Percentiles rank a stretch among this genome's conserved stretches.
Evolutionary conservation across 2,888 invertebrate genomes (phyloP).

Genomic region (Neocrepidodera transversa): DNA sequence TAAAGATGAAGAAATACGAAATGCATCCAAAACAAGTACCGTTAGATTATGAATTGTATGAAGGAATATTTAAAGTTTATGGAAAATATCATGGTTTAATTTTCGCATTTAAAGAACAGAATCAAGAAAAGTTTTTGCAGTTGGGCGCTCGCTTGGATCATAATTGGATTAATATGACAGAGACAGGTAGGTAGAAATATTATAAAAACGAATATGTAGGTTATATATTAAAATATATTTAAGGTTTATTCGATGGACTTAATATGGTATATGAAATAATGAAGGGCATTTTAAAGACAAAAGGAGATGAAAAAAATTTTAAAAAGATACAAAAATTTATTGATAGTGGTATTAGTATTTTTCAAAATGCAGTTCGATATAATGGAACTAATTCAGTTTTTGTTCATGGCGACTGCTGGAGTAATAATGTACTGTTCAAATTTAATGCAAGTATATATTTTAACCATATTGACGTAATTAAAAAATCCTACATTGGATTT

Average conservation of each 20-base stretch:
- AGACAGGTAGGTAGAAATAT: too few relatives aligned
- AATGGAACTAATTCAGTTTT: slow-evolving; percentile 37
- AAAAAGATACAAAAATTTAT: slow-evolving; percentile 10
- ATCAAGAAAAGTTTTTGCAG: slow-evolving; percentile 31
- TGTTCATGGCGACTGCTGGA: slow-evolving; percentile 50
- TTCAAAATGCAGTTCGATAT: slow-evolving; percentile 2
- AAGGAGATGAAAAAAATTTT: neutral
- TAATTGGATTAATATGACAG: slow-evolving; percentile 7
- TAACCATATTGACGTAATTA: too few relatives aligned
- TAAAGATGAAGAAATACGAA: slow-evolving; percentile 32
- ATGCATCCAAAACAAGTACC: slow-evolving; percentile 13
- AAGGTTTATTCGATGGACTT: too few relatives aligned
- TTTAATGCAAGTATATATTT: slow-evolving; percentile 42
- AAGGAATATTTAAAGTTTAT: slow-evolving; percentile 40
- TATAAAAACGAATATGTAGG: too few relatives aligned
- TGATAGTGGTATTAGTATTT: neutral
- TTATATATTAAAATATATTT: neutral
- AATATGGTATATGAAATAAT: too few relatives aligned
- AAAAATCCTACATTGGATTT: too few relatives aligned
- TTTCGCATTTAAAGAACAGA: slow-evolving; percentile 36
- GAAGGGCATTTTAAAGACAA: neutral
- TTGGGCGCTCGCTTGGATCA: neutral
- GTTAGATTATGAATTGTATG: neutral
- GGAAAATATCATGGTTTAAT: slow-evolving; percentile 45
- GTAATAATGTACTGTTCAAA: slow-evolving; percentile 50